A percentile compares a stretch with the other conserved stretches of the same genome.
Evolutionary conservation across 2,113 vertebrate species (phyloP).

Genomic region (Gnathonemus longibarbis): DNA sequence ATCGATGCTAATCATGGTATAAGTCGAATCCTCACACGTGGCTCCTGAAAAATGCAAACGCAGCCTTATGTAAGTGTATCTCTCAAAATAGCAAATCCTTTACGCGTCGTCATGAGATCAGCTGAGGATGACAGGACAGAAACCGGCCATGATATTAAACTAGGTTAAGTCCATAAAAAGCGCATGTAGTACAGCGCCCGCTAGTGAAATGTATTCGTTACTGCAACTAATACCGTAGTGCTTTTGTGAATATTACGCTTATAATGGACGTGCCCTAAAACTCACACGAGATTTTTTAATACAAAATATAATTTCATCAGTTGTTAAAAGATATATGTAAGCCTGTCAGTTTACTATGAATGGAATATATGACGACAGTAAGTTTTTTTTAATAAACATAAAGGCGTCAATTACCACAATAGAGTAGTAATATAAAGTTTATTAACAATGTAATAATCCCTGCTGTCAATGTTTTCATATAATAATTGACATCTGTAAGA

Average conservation of each 20-base stretch:
- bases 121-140: not conserved
- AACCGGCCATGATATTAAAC: not conserved
- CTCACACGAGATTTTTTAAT: not conserved
- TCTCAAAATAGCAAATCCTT: not conserved
- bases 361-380: not conserved
- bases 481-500: not conserved
- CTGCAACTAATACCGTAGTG: not conserved
- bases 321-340: not conserved
- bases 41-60: not conserved
- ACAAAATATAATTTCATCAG: not conserved
- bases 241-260: not conserved
- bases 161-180: not conserved
- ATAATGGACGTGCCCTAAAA: not conserved
- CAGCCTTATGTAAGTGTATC: not conserved
- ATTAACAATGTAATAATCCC: constrained; percentile 16
- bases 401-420: not conserved
- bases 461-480: not conserved
- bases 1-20: not conserved
- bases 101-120: not conserved
- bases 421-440: constrained; percentile 16
- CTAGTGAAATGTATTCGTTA: not conserved
- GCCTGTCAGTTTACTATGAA: not conserved
- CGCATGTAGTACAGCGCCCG: not conserved
- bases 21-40: not conserved
- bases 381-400: not conserved